phyloP scores from a whole-genome alignment of 2,113 vertebrate species.

The Acanthochromis polyacanthus region DNA sequence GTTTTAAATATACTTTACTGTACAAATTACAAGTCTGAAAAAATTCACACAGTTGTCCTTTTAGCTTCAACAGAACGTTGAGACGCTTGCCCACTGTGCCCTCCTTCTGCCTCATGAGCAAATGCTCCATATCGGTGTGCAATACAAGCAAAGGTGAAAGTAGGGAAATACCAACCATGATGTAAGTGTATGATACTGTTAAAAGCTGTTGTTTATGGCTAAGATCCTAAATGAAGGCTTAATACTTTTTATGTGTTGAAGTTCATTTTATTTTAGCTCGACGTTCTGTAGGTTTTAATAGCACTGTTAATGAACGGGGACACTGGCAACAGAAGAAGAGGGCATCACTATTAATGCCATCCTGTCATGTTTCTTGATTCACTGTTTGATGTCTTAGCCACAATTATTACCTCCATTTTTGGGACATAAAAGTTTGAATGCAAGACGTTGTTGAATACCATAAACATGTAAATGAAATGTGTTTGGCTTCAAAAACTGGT shows the following conservation, averaged over 20 bases:
- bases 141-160: slow-evolving; percentile 74
- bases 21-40: too few relatives aligned
- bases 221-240: slow-evolving; percentile 76
- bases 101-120: slow-evolving; percentile 45
- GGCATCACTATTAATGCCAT: slow-evolving; percentile 59
- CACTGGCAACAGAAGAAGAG: slow-evolving; percentile 42
- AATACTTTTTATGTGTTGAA: slow-evolving; percentile 72
- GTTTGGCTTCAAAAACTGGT: too few relatives aligned
- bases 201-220: slow-evolving; percentile 63
- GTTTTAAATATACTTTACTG: too few relatives aligned
- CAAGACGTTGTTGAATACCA: slow-evolving; percentile 71
- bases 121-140: slow-evolving; percentile 73
- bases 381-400: slow-evolving; percentile 73
- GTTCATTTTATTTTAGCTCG: slow-evolving; percentile 67
- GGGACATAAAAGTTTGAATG: slow-evolving; percentile 71
- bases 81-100: slow-evolving; percentile 18
- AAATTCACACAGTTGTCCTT: background rate
- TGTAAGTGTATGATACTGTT: slow-evolving; percentile 76
- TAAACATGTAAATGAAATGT: slow-evolving; percentile 71
- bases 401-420: slow-evolving; percentile 54
- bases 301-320: slow-evolving; percentile 70
- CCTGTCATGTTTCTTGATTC: slow-evolving; percentile 69
- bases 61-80: slow-evolving; percentile 7
- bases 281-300: slow-evolving; percentile 75
- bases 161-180: slow-evolving; percentile 56